Evolutionary conservation across 2,888 invertebrate species (phyloP).

Genomic region (Kryphioiulus occultus): DNA sequence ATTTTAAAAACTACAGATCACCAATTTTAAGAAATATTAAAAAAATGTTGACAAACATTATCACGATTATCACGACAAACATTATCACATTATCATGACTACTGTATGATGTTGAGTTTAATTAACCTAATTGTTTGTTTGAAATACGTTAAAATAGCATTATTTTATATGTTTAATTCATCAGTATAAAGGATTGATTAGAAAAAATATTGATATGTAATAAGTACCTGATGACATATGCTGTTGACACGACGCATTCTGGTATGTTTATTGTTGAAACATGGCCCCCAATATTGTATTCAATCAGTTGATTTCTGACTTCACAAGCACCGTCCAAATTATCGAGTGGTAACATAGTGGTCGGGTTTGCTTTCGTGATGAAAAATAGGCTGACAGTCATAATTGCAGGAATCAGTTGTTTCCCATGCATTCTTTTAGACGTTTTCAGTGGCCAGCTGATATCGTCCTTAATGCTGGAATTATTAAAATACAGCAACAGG

Average conservation of each 20-base stretch:
- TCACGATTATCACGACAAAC: too few species aligned
- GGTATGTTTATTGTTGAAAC: slow-evolving; percentile 48
- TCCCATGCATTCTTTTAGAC: slow-evolving; percentile 41
- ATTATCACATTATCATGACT: too few species aligned
- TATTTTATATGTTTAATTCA: too few species aligned
- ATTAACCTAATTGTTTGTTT: too few species aligned
- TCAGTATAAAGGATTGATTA: too few species aligned
- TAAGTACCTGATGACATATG: slow-evolving; percentile 48
- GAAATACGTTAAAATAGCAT: too few species aligned
- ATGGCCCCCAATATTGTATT: slow-evolving; percentile 36
- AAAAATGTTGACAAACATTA: too few species aligned
- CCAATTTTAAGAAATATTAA: too few species aligned
- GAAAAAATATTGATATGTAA: neutral
- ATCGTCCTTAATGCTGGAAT: neutral
- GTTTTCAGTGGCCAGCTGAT: neutral
- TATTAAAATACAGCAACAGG: neutral
- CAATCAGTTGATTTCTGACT: slow-evolving; percentile 47
- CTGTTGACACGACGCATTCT: slow-evolving; percentile 48
- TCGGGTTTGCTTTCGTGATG: neutral
- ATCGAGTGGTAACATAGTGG: neutral
- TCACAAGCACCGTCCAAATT: slow-evolving; percentile 28
- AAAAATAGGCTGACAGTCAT: neutral
- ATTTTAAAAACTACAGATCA: too few species aligned
- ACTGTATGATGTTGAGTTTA: too few species aligned
- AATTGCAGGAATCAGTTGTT: slow-evolving; percentile 10